Base-by-base conservation (phyloP, 1,140 invertebrate species). In the Aphelinus certus region DNA sequence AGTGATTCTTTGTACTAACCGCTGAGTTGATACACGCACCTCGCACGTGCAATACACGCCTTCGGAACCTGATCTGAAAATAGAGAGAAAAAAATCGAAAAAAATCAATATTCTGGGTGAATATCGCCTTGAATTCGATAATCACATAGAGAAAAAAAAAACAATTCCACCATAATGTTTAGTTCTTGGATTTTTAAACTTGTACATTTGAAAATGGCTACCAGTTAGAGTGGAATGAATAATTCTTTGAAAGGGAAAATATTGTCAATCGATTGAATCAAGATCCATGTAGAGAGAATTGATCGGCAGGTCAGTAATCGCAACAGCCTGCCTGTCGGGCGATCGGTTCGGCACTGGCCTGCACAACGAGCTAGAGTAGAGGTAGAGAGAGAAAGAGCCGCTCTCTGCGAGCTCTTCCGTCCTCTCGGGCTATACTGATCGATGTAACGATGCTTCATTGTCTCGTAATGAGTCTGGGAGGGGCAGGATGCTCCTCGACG, bases 381-480 rank as follows among this genome's bases (percentile, higher is more conserved):
- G 51, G 63, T 42, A 48, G 5, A 42, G 49, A 72, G 55, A 46
- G 65, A 60, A 53, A 43, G 55, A 48, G 26, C 7, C 10, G 6
- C 49, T 47, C 26, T 78, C 26, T 10, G 47, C 58, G 75, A 64
- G 75, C 78, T 77, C 79, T 81, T 79, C 74, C 75, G 77, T 73
- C 60, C 76, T 71, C 67, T 60, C 56, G 65, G 72, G 71, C 43
- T 69, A 68, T 68, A 53, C 71, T 81, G 78, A 84, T 82, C 80
- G 81, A 85, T 81, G 81, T 82, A 84, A 85, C 81, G 82, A 83
- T 80, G 77, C 75, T 82, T 84, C 82, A 85, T 83, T 84, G 83
- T 85, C 81, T 81, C 78, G 76, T 85, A 86, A 86, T 83, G 84
- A 85, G 82, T 57, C 79, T 84, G 81, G 84, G 84, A 86, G 83